A percentile compares a stretch with the other conserved stretches of the same genome.
phyloP scores from a whole-genome alignment of 2,888 invertebrate genomes.

The Baccha elongata region DNA sequence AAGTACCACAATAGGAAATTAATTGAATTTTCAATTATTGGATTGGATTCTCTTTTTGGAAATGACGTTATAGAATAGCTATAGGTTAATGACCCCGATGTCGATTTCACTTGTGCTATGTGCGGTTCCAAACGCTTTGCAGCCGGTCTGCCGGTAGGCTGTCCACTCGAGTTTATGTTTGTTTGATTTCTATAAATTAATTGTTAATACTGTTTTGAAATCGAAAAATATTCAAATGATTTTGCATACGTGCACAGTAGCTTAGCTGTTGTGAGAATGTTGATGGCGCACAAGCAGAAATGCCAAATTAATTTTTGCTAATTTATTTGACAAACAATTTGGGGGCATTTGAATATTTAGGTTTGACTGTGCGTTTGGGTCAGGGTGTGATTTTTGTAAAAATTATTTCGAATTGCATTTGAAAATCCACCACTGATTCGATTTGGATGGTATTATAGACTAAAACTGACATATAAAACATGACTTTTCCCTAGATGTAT shows the following conservation, averaged over 20 bases:
- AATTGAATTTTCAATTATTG: conserved; percentile 34
- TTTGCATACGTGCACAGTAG: not conserved
- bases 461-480: too few relatives aligned
- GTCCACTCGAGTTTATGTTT: not conserved
- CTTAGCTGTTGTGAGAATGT: too few relatives aligned
- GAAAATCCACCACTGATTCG: not conserved
- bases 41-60: conserved; percentile 7
- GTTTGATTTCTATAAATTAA: conserved; percentile 46
- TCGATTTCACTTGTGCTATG: conserved; percentile 35
- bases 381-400: not conserved
- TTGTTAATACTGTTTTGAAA: conserved; percentile 7
- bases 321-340: conserved; percentile 30
- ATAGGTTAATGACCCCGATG: conserved; percentile 63
- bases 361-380: not conserved
- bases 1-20: not conserved
- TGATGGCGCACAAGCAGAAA: conserved; percentile 11
- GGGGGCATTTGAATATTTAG: conserved; percentile 8
- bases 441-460: too few relatives aligned
- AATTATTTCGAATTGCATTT: not conserved
- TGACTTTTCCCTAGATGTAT: too few relatives aligned
- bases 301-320: conserved; percentile 31
- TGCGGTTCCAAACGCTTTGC: too few relatives aligned
- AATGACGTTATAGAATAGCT: too few relatives aligned
- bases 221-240: conserved; percentile 21
- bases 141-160: not conserved